Conservation (phyloP, 2,888 invertebrate species). For the Cetonia aurata region DNA sequence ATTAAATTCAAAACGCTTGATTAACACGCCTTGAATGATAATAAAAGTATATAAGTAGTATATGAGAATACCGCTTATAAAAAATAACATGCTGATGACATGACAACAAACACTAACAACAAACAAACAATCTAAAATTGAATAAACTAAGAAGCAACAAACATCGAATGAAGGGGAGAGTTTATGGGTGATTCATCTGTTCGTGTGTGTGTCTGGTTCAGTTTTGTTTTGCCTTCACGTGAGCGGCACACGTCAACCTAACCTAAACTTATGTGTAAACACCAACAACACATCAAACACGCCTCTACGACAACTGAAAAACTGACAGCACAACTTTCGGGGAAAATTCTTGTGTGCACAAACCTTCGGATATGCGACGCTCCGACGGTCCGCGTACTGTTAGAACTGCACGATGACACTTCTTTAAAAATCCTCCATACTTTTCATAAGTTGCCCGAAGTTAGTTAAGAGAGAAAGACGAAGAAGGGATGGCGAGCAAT, state of each 20-base stretch:
- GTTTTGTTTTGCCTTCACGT: conserved; percentile 26
- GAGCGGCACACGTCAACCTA: conserved; percentile 32
- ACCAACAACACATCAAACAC: conserved; percentile 33
- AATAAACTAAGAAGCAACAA: conserved; percentile 30
- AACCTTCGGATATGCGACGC: conserved; percentile 49
- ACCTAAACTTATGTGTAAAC: conserved; percentile 29
- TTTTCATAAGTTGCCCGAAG: conserved; percentile 61
- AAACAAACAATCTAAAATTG: conserved; percentile 18
- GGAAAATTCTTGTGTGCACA: conserved; percentile 42
- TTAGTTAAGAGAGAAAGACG: conserved; percentile 58
- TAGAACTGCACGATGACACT: conserved; percentile 50
- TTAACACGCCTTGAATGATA: background rate
- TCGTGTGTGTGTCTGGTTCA: background rate
- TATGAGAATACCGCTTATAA: background rate
- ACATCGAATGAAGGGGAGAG: conserved; percentile 27
- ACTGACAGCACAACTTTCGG: conserved; percentile 21
- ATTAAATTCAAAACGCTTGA: conserved; percentile 25
- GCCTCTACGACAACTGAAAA: conserved; percentile 27
- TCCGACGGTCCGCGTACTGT: conserved; percentile 46
- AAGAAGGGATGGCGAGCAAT: conserved; percentile 55
- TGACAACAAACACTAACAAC: conserved; percentile 17
- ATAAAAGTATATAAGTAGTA: background rate
- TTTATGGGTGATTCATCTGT: conserved; percentile 4
- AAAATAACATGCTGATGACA: conserved; percentile 17
- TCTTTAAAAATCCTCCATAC: conserved; percentile 53